Percentiles rank a stretch among this genome's conserved stretches.
Conservation (phyloP, 2,113 vertebrate species). For the Leucopsar rothschildi region DNA sequence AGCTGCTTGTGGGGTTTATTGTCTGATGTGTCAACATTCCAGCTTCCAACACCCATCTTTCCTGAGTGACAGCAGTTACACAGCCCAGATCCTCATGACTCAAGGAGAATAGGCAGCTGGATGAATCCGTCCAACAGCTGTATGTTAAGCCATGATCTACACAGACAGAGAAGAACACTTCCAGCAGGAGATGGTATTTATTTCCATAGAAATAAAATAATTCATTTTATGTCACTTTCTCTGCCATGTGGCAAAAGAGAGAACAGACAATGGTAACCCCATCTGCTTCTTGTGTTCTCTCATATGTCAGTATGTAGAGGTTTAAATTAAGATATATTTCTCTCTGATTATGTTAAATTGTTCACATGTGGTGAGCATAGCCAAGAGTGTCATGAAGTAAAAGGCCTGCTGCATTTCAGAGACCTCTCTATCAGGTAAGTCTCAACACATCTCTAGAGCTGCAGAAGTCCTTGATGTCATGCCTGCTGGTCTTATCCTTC, state of each 20-base stretch:
- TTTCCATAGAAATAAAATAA: background rate
- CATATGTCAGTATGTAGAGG: background rate
- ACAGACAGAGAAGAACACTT: background rate
- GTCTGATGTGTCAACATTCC: background rate
- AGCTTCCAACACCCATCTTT: background rate
- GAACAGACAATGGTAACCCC: background rate
- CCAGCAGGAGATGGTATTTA: background rate
- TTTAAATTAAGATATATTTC: background rate
- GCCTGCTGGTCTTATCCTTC: background rate
- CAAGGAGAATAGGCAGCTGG: background rate
- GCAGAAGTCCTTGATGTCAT: background rate
- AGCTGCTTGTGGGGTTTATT: background rate
- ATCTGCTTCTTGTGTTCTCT: background rate
- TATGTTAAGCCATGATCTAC: background rate
- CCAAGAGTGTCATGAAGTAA: background rate
- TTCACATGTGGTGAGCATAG: background rate
- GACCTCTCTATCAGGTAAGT: background rate
- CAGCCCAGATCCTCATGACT: rapidly evolving
- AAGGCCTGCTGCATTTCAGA: background rate
- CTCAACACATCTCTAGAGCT: background rate
- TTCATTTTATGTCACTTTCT: background rate
- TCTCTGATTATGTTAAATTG: background rate
- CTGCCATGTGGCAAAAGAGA: background rate
- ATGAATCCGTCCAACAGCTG: background rate
- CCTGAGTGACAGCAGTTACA: background rate